These are phyloP conservation scores for Protobothrops flavoviridis DNA, from an alignment of 2,113 vertebrate genomes.

Conservation along the genomic window DNA sequence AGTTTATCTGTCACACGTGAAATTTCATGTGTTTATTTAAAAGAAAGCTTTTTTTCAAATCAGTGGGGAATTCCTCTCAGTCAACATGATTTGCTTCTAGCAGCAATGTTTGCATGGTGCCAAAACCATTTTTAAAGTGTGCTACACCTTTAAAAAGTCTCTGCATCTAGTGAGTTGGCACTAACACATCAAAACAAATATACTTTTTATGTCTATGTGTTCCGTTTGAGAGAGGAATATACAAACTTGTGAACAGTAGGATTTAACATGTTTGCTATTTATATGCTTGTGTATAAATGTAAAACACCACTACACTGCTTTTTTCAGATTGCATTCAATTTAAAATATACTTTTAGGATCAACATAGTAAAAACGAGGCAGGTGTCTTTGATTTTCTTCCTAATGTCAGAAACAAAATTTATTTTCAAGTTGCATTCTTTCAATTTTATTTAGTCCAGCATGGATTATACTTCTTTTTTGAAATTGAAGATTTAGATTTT, in stretches of 20 bases:
- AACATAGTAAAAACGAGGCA: neutral
- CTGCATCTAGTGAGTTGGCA: neutral
- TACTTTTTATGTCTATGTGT: neutral
- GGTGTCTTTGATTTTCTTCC: neutral
- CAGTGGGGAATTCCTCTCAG: neutral
- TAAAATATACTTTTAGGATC: neutral
- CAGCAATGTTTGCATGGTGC: neutral
- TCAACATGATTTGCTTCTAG: neutral
- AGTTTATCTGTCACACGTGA: neutral
- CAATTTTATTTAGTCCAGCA: neutral
- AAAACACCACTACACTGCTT: neutral
- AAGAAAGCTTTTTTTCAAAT: neutral
- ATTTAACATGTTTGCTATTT: neutral
- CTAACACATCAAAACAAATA: neutral
- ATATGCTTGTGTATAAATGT: neutral
- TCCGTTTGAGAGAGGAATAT: neutral
- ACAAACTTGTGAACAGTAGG: neutral
- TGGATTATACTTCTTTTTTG: neutral
- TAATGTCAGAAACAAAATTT: neutral
- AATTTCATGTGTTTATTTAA: neutral
- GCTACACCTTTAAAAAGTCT: neutral
- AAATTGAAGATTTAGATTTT: neutral
- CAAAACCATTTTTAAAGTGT: neutral
- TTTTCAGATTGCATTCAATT: neutral
- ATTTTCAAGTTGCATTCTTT: neutral